Base-by-base conservation (phyloP, 1,140 invertebrate species). In the Magallana gigas region DNA sequence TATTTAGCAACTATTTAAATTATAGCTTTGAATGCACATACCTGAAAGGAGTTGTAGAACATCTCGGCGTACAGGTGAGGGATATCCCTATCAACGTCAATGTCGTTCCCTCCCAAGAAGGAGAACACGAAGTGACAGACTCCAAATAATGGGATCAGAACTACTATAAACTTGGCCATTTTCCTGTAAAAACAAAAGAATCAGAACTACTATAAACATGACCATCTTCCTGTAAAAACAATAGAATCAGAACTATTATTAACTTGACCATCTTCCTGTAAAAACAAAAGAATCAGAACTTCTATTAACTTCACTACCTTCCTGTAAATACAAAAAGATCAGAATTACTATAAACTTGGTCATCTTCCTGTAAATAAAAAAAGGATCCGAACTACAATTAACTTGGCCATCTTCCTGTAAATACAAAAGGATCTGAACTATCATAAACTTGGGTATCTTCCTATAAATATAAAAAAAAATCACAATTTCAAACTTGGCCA, bases 81-180 rank as follows among this genome's bases (percentile, higher is more conserved):
- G 2, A 97, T 89, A 93, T 97, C 96, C 0, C 96, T 95, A 0
- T 94, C 95, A 85, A 96, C 94, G 85, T 96, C 94, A 4, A 95
- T 91, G 29, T 91, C 92, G 5, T 93, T 90, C 23, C 95, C 95
- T 56, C 96, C 96, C 8, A 96, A 96, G 94, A 96, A 95, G 83
- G 97, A 96, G 68, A 97, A 96, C 7, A 97, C 91, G 1, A 96
- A 96, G 93, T 97, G 97, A 91, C 97, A 96, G 1, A 97, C 96
- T 11, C 97, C 97, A 93, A 97, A 97, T 5, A 97, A 94, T 9
- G 97, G 97, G 0, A 97, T 96, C 82, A 97, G 92, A 1, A 97
- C 97, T 82, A 97, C 92, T 0, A 97, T 97, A 71, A 97, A 97
- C 91, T 96, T 96, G 56, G 96, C 94, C 92, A 96, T 94, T 91